Base-by-base conservation (phyloP, 2,113 vertebrate species). In the Prochilodus magdalenae region DNA sequence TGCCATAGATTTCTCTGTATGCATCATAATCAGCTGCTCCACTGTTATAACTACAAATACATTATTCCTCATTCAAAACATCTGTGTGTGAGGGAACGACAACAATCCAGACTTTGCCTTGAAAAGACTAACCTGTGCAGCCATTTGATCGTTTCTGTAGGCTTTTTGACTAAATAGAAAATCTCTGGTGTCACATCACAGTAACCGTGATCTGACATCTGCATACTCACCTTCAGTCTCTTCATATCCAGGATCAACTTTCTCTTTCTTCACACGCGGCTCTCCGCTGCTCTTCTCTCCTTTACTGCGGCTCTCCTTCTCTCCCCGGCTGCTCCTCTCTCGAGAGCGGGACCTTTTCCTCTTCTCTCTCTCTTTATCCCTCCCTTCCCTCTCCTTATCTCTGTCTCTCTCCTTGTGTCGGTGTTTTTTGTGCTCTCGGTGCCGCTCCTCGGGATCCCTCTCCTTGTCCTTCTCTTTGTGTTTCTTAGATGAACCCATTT, bases 401-500 rank as follows among this genome's bases (percentile, higher is more conserved):
- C 90, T 86, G 0, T 94, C 94, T 44, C 93, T 86, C 4, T 95
- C 94, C 92, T 94, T 95, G 82, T 97, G 96, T 63, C 96, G 95
- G 89, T 97, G 96, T 63, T 98, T 97, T 81, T 97, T 96, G 79
- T 96, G 96, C 18, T 97, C 96, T 0, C 95, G 93, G 27, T 96
- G 95, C 20, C 95, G 93, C 3, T 94, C 95, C 40, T 94, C 94
- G 0, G 90, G 44, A 57, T 93, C 93, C 77, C 94, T 88, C 15
- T 93, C 94, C 18, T 95, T 94, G 55, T 94, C 94, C 79, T 96
- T 96, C 72, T 97, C 96, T 79, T 96, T 96, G 83, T 96, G 96
- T 89, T 97, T 97, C 89, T 98, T 98, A 0, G 96, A 97, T 0
- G 96, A 97, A 0, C 96, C 96, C 96, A 98, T 98, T 4, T 49